Percentiles rank a stretch among this genome's conserved stretches.
These are phyloP conservation scores for Corydoras sp. DNA, from an alignment of 2,113 vertebrate species.

Conservation along the genomic window DNA sequence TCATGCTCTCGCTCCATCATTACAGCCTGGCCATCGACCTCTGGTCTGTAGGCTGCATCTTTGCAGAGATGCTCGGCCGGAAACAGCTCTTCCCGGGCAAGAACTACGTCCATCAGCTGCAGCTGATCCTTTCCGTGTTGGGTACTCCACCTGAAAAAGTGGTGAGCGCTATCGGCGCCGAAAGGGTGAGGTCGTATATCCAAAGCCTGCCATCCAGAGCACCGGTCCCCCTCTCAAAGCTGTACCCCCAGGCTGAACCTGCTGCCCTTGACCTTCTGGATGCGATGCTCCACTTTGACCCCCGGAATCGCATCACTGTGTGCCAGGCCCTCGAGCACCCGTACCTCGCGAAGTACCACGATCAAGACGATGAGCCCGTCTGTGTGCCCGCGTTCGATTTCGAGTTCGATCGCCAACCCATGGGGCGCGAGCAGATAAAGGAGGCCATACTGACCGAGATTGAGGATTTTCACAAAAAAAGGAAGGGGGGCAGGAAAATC, in stretches of 20 bases:
- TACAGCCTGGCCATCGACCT: conserved; percentile 90
- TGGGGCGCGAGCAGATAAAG: conserved; percentile 80
- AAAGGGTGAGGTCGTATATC: conserved; percentile 82
- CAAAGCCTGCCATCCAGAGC: conserved; percentile 78
- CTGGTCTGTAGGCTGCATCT: conserved; percentile 95
- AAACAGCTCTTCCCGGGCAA: conserved; percentile 88
- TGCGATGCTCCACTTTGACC: conserved; percentile 81
- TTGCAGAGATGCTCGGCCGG: conserved; percentile 89
- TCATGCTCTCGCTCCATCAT: conserved; percentile 84
- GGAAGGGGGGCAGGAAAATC: conserved; percentile 74
- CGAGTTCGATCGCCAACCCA: conserved; percentile 77
- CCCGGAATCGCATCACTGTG: conserved; percentile 73
- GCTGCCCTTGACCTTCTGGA: conserved; percentile 72
- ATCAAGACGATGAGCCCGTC: conserved; percentile 84
- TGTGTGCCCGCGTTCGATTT: conserved; percentile 93
- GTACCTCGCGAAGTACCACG: conserved; percentile 86
- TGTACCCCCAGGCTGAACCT: conserved; percentile 76
- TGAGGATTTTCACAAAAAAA: conserved; percentile 78
- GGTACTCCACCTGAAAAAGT: conserved; percentile 79
- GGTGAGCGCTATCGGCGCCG: conserved; percentile 80
- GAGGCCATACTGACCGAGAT: conserved; percentile 89
- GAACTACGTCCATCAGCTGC: conserved; percentile 88
- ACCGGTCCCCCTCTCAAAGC: conserved; percentile 69
- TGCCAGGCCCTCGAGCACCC: conserved; percentile 78
- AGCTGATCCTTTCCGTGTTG: conserved; percentile 83